Evolutionary conservation across 2,113 vertebrate genomes (phyloP).

Genomic region (Campylomormyrus numenius): DNA sequence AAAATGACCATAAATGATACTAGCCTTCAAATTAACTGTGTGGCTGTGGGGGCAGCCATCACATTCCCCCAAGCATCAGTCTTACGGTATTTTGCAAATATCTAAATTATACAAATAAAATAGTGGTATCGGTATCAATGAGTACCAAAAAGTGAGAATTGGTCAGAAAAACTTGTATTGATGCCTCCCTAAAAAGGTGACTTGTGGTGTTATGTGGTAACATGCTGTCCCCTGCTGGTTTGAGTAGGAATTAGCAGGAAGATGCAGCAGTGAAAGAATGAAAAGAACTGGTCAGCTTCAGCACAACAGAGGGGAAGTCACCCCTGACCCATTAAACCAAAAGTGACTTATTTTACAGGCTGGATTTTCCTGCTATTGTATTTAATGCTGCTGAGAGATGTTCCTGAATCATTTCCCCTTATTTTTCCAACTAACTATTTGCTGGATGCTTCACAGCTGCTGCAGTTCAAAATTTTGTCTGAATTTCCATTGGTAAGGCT

Average conservation of each 20-base stretch:
- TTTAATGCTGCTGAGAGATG: conserved; percentile 22
- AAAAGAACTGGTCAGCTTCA: background rate
- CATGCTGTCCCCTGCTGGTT: conserved; percentile 18
- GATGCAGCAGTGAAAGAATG: background rate
- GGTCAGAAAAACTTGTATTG: background rate
- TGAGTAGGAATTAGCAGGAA: background rate
- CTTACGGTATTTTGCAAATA: background rate
- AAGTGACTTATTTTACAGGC: conserved; percentile 20
- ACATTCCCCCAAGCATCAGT: background rate
- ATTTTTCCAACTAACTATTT: background rate
- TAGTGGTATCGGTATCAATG: background rate
- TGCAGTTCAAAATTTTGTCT: background rate
- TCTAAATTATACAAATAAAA: background rate
- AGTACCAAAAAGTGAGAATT: background rate
- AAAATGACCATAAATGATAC: too few species aligned
- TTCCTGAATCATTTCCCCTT: conserved; percentile 30
- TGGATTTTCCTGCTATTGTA: conserved; percentile 42
- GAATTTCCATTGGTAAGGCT: background rate
- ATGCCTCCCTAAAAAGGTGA: background rate
- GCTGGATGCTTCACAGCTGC: background rate
- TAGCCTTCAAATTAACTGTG: too few species aligned
- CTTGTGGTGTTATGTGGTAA: background rate
- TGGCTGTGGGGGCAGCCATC: too few species aligned
- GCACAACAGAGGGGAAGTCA: background rate
- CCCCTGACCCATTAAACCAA: background rate